phyloP scores from a whole-genome alignment of 2,888 invertebrate species.

The Philopedon plagiatum region DNA sequence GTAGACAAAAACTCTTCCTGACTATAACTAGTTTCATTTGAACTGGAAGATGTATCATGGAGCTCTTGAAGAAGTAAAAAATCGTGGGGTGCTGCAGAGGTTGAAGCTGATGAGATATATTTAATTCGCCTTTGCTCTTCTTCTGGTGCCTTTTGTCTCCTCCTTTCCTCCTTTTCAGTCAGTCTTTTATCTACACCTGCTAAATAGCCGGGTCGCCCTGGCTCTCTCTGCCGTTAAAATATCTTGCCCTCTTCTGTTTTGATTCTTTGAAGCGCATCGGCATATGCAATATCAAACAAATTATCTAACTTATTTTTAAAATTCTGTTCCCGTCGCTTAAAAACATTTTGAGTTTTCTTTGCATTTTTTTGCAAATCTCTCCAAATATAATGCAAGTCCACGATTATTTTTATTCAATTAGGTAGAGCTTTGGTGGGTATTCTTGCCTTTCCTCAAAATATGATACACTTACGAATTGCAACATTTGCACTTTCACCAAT shows the following conservation, averaged over 20 bases:
- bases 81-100: no score
- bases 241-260: neutral
- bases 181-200: neutral
- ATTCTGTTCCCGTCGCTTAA: neutral
- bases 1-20: no score
- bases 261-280: neutral
- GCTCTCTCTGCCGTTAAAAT: neutral
- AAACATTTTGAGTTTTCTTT: neutral
- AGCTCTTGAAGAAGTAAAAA: no score
- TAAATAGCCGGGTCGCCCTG: neutral
- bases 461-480: neutral
- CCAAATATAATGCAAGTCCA: neutral
- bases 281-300: conserved; percentile 4
- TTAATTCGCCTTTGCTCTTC: neutral
- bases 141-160: neutral
- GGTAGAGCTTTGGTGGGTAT: neutral
- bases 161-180: neutral
- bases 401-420: neutral
- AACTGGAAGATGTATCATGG: no score
- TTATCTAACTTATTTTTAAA: neutral
- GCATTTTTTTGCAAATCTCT: neutral
- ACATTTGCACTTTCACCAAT: neutral
- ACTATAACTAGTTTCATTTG: no score
- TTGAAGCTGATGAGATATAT: neutral
- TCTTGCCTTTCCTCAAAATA: neutral